Percentiles rank a stretch among this genome's conserved stretches.
These are phyloP conservation scores for Dasysyrphus albostriatus DNA, from an alignment of 2,888 invertebrate species.

Conservation along the genomic window DNA sequence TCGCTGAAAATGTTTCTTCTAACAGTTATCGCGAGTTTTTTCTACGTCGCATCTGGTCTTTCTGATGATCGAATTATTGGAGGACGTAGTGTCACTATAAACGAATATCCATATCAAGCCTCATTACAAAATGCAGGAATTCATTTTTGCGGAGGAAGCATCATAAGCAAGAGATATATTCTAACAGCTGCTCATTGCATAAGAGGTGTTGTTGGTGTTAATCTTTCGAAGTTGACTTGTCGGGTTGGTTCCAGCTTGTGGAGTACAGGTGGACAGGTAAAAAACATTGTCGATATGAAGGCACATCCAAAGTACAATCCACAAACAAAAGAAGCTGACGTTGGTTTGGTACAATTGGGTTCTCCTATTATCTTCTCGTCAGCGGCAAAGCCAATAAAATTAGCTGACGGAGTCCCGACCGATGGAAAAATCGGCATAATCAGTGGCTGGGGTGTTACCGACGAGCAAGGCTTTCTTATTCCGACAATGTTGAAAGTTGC, in stretches of 20 bases:
- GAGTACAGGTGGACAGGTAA: conserved; percentile 26
- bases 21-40: not conserved
- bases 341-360: conserved; percentile 6
- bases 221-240: not conserved
- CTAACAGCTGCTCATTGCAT: conserved; percentile 84
- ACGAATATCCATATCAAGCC: conserved; percentile 83
- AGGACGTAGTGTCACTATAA: conserved; percentile 82
- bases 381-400: not conserved
- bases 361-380: not conserved
- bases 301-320: conserved; percentile 11
- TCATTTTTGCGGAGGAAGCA: conserved; percentile 84
- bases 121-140: conserved; percentile 80
- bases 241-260: conserved; percentile 34
- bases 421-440: conserved; percentile 8
- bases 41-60: not conserved
- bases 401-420: not conserved
- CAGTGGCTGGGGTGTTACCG: conserved; percentile 36
- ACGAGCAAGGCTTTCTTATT: conserved; percentile 7
- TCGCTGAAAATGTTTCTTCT: conserved; percentile 27
- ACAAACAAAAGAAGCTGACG: conserved; percentile 24
- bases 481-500: conserved; percentile 83
- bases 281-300: not conserved
- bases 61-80: conserved; percentile 83
- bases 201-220: conserved; percentile 38
- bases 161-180: conserved; percentile 79